A percentile compares a stretch with the other conserved stretches of the same genome.
Conservation (phyloP, 2,113 vertebrate species). For the Amphiprion percula region DNA sequence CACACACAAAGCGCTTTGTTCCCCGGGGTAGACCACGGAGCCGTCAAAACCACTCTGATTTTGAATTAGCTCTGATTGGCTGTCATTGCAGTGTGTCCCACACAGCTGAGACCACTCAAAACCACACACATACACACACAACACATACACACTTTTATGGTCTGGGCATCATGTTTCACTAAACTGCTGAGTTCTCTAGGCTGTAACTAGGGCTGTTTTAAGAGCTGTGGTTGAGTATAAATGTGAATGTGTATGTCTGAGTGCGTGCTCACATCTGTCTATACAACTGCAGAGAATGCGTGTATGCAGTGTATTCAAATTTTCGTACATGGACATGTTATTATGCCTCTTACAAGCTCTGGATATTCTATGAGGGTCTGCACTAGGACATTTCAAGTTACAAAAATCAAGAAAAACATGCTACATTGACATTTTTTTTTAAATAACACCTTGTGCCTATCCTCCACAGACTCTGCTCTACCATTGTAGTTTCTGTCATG, state of each 20-base stretch:
- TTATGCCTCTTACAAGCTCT: slow-evolving; percentile 18
- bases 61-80: slow-evolving; percentile 85
- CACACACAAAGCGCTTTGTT: slow-evolving; percentile 69
- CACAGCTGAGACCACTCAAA: slow-evolving; percentile 85
- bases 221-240: slow-evolving; percentile 66
- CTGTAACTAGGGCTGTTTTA: slow-evolving; percentile 73
- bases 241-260: slow-evolving; percentile 34
- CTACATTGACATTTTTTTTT: slow-evolving; percentile 7
- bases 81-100: slow-evolving; percentile 80
- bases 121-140: slow-evolving; percentile 47
- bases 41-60: slow-evolving; percentile 85
- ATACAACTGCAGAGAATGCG: slow-evolving; percentile 32
- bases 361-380: slow-evolving; percentile 5
- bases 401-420: slow-evolving; percentile 2
- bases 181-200: slow-evolving; percentile 76
- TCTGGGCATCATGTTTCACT: slow-evolving; percentile 78
- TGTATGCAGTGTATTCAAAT: slow-evolving; percentile 42
- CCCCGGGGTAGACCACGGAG: slow-evolving; percentile 74
- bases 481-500: neutral
- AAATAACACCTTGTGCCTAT: neutral
- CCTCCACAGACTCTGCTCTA: slow-evolving; percentile 13
- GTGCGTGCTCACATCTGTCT: slow-evolving; percentile 41
- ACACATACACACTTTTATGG: slow-evolving; percentile 64
- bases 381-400: slow-evolving; percentile 19
- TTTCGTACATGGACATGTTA: slow-evolving; percentile 11